Conservation (phyloP, 2,888 invertebrate genomes). For the Euzophera pinguis region DNA sequence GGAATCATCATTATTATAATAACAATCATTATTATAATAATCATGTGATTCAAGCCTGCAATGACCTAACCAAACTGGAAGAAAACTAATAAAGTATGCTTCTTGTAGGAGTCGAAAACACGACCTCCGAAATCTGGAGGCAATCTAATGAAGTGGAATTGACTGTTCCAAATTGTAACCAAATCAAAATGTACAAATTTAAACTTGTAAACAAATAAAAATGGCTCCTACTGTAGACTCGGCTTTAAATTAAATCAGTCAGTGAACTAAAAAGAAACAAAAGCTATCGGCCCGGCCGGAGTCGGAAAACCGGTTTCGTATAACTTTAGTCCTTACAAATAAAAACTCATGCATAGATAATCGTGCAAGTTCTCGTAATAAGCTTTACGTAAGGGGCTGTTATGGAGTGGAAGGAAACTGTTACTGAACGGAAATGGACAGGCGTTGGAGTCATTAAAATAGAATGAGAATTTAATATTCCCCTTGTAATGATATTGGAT, state of each 20-base stretch:
- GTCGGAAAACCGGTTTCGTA: constrained; percentile 59
- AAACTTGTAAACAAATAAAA: neutral
- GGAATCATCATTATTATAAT: too few species aligned
- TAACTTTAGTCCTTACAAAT: constrained; percentile 62
- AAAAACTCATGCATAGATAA: constrained; percentile 69
- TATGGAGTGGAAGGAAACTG: constrained; percentile 60
- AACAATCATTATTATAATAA: too few species aligned
- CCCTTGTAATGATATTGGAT: neutral
- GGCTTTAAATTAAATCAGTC: constrained; percentile 65
- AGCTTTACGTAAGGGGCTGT: constrained; percentile 49
- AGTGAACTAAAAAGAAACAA: constrained; percentile 74
- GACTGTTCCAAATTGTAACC: too few species aligned
- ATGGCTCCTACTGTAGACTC: constrained; percentile 22
- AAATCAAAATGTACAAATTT: too few species aligned
- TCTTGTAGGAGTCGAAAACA: too few species aligned
- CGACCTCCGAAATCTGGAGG: too few species aligned
- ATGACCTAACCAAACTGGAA: too few species aligned
- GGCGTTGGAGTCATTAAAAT: constrained; percentile 43
- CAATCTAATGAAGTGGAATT: too few species aligned
- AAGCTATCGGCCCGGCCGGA: constrained; percentile 54
- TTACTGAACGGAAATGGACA: constrained; percentile 69
- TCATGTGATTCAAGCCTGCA: too few species aligned
- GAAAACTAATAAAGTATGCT: too few species aligned
- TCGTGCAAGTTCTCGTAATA: constrained; percentile 44
- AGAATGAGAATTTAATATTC: constrained; percentile 37